Evolutionary conservation across 2,888 invertebrate genomes (phyloP), one percentile per base, ranked within the genome.

Genomic region (Amblyteles armatorius): DNA sequence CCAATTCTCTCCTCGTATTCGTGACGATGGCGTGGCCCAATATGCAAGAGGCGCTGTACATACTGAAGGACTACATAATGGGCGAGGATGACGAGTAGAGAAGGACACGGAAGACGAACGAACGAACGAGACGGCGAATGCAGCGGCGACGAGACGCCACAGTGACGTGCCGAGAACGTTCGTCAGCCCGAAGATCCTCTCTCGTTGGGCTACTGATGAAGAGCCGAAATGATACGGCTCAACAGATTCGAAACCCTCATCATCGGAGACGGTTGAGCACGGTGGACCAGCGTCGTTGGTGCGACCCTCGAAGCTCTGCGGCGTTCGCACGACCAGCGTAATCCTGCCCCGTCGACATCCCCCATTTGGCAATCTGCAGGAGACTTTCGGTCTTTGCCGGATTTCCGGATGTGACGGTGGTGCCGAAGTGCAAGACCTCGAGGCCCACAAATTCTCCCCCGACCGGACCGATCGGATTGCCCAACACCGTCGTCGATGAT

Each of bases 21-120:
- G 94, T 97, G 16, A 96, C 97, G 0, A 94, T 97, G 94, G 96
- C 96, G 16, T 97, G 96, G 95, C 97, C 97, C 0, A 96, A 96
- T 87, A 94, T 97, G 87, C 95, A 96, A 90, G 95, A 95, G 86
- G 94, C 95, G 13, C 94, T 95, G 82, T 94, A 94, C 73, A 95
- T 93, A 26, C 87, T 94, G 19, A 94, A 94, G 84, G 94, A 95
- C 19, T 92, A 93, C 60, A 89, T 94, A 69, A 89, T 89, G 72
- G 92, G 91, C 29, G 92, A 91, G 60, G 90, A 90, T 26, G 90
- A 89, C 50, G 60, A 60, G 11, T 29, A 60, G 29, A 29, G 5
- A 26, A 33, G 60, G 29, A 60, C 26, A 3, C 13, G 60, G 29
- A 11, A 33, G 33, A 52, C 16, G 74, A 74, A 68, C 60, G 40